Conservation (phyloP, 2,888 invertebrate genomes). For the Amaurobius ferox region DNA sequence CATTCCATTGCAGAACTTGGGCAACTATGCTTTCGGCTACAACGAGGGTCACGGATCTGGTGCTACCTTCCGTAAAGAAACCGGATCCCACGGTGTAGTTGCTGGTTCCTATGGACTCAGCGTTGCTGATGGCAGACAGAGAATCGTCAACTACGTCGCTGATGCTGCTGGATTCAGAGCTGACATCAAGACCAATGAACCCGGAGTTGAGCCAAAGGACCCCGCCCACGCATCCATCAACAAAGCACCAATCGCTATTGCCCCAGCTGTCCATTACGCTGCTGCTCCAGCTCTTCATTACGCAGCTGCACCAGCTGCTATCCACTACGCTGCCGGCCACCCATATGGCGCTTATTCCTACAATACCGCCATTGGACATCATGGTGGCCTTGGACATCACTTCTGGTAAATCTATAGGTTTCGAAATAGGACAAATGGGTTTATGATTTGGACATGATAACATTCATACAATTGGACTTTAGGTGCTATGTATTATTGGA, state of each 20-base stretch:
- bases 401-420: constrained; percentile 1
- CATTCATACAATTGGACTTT: no score
- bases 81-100: constrained; percentile 65
- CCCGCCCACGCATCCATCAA: constrained; percentile 71
- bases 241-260: constrained; percentile 50
- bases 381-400: constrained; percentile 22
- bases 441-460: no score
- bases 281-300: constrained; percentile 26
- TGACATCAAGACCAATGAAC: constrained; percentile 73
- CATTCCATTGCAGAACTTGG: constrained; percentile 55
- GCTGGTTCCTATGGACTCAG: constrained; percentile 73
- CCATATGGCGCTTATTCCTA: constrained; percentile 55
- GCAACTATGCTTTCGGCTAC: constrained; percentile 74
- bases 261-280: constrained; percentile 20
- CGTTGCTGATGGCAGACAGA: constrained; percentile 72
- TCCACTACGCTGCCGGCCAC: constrained; percentile 22
- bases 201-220: constrained; percentile 73
- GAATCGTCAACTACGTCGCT: constrained; percentile 74
- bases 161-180: constrained; percentile 73
- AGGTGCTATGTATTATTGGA: no score
- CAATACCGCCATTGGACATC: constrained; percentile 52
- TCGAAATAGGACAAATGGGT: no score
- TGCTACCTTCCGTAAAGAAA: constrained; percentile 73
- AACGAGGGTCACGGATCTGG: constrained; percentile 73
- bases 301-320: constrained; percentile 1